Evolutionary conservation across 2,888 invertebrate species (phyloP).

Genomic region (Papilio demoleus): DNA sequence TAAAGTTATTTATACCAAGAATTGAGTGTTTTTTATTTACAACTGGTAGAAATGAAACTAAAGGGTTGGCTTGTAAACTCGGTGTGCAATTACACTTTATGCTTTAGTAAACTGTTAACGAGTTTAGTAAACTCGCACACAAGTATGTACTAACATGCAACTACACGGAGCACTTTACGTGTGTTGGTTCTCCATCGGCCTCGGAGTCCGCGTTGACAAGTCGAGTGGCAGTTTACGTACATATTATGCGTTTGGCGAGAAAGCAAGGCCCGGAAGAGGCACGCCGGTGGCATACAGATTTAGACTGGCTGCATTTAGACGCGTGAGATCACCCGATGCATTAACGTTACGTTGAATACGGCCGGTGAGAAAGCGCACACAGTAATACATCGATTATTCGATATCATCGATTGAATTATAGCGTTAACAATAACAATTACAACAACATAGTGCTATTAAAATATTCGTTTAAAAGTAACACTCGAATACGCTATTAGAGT

Average conservation of each 20-base stretch:
- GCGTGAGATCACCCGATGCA: slow-evolving; percentile 73
- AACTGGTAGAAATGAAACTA: background rate
- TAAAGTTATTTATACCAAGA: slow-evolving; percentile 2
- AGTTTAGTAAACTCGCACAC: slow-evolving; percentile 59
- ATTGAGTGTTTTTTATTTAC: slow-evolving; percentile 11
- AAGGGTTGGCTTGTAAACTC: slow-evolving; percentile 35
- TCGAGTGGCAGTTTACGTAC: slow-evolving; percentile 73
- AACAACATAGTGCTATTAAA: slow-evolving; percentile 1
- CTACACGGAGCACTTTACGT: slow-evolving; percentile 54
- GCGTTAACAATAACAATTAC: slow-evolving; percentile 30
- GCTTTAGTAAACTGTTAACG: slow-evolving; percentile 63
- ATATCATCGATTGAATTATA: slow-evolving; percentile 28
- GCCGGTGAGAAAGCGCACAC: slow-evolving; percentile 43
- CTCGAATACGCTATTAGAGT: slow-evolving; percentile 20
- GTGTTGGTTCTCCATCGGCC: slow-evolving; percentile 62
- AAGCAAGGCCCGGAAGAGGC: slow-evolving; percentile 74
- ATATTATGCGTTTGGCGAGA: slow-evolving; percentile 75
- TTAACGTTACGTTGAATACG: slow-evolving; percentile 51
- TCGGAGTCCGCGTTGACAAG: slow-evolving; percentile 69
- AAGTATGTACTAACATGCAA: slow-evolving; percentile 4
- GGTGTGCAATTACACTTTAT: slow-evolving; percentile 60
- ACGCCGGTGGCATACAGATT: slow-evolving; percentile 71
- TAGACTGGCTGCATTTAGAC: slow-evolving; percentile 76
- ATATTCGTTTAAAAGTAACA: slow-evolving; percentile 21
- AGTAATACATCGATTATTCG: slow-evolving; percentile 41